Evolutionary conservation across 2,113 vertebrate species (phyloP), one percentile per base, ranked within the genome.

Genomic region (Manacus vitellinus): DNA sequence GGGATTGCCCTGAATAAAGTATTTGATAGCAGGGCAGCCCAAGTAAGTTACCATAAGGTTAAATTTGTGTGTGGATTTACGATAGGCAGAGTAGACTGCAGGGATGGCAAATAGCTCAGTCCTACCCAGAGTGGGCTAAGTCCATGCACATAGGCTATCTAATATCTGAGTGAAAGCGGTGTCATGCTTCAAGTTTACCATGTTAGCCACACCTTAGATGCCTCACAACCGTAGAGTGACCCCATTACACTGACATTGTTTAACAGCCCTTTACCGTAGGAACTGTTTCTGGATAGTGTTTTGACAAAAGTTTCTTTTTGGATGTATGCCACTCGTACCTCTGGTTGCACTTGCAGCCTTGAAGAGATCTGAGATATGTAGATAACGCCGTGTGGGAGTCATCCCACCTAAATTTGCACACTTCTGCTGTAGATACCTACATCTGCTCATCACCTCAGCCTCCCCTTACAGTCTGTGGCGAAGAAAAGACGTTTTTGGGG

Each of bases 381-480:
- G 85, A 74, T 3, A 1, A 1, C 6, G 12, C 30, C 84, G 9
- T 3, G 80, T 92, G 52, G 80, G 93, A 95, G 56, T 84, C 84
- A 87, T 75, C 56, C 73, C 86, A 56, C 76, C 52, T 81, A 95
- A 94, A 95, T 68, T 25, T 94, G 56, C 65, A 74, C 43, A 47
- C 43, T 63, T 86, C 11, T 47, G 20, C 71, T 63, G 56, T 43
- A 87, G 80, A 81, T 88, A 66, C 55, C 52, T 92, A 81, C 80
- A 89, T 91, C 83, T 95, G 89, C 73, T 95, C 47, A 78, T 58
- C 93, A 91, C 91, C 52, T 92, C 86, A 91, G 73, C 86, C 65
- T 94, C 61, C 19, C 72, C 47, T 94, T 85, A 75, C 23, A 87
- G 73, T 74, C 3, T 1, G 76, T 58, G 43, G 43, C 80, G 51